Percentiles rank a stretch among this genome's conserved stretches.
Evolutionary conservation across 2,797 vertebrate species (phyloP).

Genomic region (Hapalemur alaotrensis): DNA sequence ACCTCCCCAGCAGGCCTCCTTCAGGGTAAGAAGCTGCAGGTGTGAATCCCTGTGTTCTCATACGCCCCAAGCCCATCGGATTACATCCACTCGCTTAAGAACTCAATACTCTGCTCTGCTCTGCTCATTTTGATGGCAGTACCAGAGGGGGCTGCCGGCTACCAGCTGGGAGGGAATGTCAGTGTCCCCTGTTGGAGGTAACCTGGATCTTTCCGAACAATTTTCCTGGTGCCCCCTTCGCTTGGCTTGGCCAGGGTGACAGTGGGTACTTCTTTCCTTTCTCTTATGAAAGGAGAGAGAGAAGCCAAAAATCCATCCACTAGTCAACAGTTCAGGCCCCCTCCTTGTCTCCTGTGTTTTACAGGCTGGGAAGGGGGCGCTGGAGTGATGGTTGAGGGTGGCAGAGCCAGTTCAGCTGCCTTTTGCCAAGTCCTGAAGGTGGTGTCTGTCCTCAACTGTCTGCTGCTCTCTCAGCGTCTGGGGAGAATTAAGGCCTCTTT

Average conservation of each 20-base stretch:
- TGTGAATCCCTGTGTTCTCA: not conserved
- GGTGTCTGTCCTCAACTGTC: not conserved
- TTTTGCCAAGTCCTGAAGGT: not conserved
- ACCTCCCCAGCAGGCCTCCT: not conserved
- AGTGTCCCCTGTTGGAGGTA: not conserved
- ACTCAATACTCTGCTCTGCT: not conserved
- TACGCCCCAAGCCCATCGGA: not conserved
- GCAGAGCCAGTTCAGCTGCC: not conserved
- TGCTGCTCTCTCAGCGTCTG: not conserved
- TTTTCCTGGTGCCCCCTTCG: not conserved
- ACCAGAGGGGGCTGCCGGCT: not conserved
- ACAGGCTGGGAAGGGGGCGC: not conserved
- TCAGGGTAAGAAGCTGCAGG: not conserved
- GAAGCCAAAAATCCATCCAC: not conserved
- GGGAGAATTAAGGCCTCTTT: constrained; percentile 1
- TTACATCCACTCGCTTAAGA: not conserved
- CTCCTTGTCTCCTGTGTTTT: not conserved
- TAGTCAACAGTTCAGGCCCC: not conserved
- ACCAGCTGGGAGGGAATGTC: not conserved
- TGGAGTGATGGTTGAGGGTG: not conserved
- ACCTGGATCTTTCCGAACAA: not conserved
- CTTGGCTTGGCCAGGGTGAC: not conserved
- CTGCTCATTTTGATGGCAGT: not conserved
- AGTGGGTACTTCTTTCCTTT: not conserved
- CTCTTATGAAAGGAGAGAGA: not conserved